These are phyloP conservation scores for Tapirus indicus DNA, from an alignment of 2,797 vertebrate species.

Conservation along the genomic window DNA sequence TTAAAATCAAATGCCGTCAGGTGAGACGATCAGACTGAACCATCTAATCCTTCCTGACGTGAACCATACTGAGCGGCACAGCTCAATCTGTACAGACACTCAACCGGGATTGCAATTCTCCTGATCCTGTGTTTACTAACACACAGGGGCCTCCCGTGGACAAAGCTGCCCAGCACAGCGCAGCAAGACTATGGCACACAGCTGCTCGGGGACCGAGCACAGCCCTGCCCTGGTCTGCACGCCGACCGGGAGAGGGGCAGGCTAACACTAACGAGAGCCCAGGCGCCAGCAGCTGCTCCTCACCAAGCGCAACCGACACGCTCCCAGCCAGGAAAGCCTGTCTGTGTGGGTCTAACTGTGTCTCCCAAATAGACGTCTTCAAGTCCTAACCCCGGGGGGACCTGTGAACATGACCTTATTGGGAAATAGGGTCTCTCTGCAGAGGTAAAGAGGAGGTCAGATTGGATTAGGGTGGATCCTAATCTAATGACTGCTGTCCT, in stretches of 20 bases:
- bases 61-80: rapidly evolving
- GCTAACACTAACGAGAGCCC: rapidly evolving
- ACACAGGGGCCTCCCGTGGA: rapidly evolving
- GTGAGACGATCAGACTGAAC: background rate
- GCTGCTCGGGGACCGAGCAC: rapidly evolving
- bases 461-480: rapidly evolving
- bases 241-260: rapidly evolving
- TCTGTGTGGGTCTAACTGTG: rapidly evolving
- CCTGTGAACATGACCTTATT: rapidly evolving
- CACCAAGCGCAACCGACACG: rapidly evolving
- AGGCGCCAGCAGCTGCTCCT: background rate
- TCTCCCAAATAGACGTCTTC: rapidly evolving
- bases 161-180: background rate
- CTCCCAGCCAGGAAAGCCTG: rapidly evolving
- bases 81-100: background rate
- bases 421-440: background rate
- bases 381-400: rapidly evolving
- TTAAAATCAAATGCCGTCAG: background rate
- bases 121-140: background rate
- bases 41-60: background rate
- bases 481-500: rapidly evolving
- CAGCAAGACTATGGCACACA: rapidly evolving
- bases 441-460: rapidly evolving
- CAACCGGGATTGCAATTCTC: background rate
- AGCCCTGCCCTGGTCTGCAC: rapidly evolving